Evolutionary conservation across 2,888 invertebrate genomes (phyloP).

Genomic region (Tolmerus cingulatus): DNA sequence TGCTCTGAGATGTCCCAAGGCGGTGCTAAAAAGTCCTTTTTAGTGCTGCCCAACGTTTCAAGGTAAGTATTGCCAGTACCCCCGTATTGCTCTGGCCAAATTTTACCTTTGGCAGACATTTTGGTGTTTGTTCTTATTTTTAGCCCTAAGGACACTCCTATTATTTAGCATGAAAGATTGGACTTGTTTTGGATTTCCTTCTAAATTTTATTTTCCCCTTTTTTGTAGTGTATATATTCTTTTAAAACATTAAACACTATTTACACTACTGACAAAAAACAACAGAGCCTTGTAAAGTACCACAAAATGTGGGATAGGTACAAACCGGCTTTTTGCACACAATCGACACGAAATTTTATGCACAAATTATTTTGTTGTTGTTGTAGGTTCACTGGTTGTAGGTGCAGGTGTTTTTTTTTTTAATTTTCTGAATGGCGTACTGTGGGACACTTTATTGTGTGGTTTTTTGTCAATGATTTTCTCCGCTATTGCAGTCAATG

Average conservation of each 20-base stretch:
- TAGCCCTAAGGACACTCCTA: conserved; percentile 10
- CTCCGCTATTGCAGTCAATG: background rate
- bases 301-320: conserved; percentile 15
- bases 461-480: background rate
- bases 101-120: background rate
- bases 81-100: background rate
- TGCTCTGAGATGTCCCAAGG: conserved; percentile 2
- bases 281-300: conserved; percentile 6
- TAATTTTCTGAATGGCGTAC: background rate
- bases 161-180: conserved; percentile 18
- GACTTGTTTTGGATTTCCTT: conserved; percentile 9
- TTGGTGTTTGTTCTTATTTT: conserved; percentile 34
- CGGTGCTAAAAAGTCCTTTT: background rate
- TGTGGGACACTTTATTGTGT: background rate
- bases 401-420: background rate
- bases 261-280: conserved; percentile 32
- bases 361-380: background rate
- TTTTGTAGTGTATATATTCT: conserved; percentile 34
- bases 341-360: conserved; percentile 3
- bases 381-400: conserved; percentile 7
- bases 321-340: conserved; percentile 1
- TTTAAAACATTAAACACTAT: conserved; percentile 13
- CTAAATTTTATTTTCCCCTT: background rate
- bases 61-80: conserved; percentile 2
- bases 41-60: background rate